Conservation (phyloP, 1,140 invertebrate genomes). For the Drosophila insularis region DNA sequence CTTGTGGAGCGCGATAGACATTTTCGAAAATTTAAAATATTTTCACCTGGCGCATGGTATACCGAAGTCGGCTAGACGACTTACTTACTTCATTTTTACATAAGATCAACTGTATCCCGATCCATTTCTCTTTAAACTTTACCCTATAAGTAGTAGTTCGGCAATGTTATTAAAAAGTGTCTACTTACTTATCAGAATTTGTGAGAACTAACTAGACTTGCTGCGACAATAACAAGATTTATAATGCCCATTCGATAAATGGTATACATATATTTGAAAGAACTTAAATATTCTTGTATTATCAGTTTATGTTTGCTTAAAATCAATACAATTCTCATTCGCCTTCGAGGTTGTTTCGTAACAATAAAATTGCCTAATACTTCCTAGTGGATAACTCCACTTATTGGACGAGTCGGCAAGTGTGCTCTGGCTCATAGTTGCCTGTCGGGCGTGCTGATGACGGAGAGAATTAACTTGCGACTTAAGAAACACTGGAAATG, state of each 20-base stretch:
- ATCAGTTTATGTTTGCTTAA: conserved; percentile 27
- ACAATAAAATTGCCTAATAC: conserved; percentile 37
- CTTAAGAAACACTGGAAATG: conserved; percentile 60
- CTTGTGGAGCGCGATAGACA: no score
- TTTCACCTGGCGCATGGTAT: no score
- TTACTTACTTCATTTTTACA: no score
- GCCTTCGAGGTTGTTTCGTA: conserved; percentile 30
- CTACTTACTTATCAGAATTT: no score
- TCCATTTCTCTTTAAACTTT: no score
- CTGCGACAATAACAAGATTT: background rate
- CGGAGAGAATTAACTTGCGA: conserved; percentile 50
- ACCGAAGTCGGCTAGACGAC: no score
- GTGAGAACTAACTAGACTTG: no score
- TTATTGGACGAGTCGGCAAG: conserved; percentile 23
- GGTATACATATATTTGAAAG: conserved; percentile 6
- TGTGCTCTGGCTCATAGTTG: conserved; percentile 31
- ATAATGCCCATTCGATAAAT: background rate
- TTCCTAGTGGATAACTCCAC: conserved; percentile 34
- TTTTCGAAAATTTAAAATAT: no score
- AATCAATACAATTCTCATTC: conserved; percentile 34
- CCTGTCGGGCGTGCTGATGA: conserved; percentile 40
- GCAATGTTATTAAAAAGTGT: no score
- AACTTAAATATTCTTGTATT: conserved; percentile 13
- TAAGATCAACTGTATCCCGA: no score
- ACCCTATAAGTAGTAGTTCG: no score